These are phyloP conservation scores for Spodoptera littoralis DNA, from an alignment of 2,888 invertebrate genomes.

Conservation along the genomic window DNA sequence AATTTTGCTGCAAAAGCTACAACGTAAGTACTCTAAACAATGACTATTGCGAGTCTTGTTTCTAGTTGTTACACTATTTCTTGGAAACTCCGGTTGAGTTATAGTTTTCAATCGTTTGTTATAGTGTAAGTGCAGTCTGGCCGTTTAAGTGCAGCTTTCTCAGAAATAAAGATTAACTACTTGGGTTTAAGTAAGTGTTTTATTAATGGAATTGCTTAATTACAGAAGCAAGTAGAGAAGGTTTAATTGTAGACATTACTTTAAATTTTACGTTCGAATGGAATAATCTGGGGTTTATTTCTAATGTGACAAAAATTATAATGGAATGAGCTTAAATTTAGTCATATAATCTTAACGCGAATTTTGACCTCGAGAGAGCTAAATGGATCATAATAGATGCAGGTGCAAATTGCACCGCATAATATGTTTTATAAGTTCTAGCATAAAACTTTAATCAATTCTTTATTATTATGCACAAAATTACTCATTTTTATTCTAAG, in stretches of 20 bases:
- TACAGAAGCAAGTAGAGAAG: background rate
- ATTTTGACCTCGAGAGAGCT: too few species aligned
- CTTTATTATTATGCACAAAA: conserved; percentile 18
- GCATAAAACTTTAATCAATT: conserved; percentile 6
- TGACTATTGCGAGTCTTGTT: conserved; percentile 32
- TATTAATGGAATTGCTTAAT: conserved; percentile 19
- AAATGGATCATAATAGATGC: background rate
- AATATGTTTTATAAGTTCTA: background rate
- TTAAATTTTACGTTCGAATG: too few species aligned
- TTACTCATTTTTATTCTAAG: conserved; percentile 32
- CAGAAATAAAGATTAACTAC: background rate
- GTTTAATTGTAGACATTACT: too few species aligned
- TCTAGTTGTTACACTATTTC: conserved; percentile 29
- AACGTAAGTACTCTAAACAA: conserved; percentile 32
- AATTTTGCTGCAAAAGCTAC: conserved; percentile 36
- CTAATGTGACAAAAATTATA: too few species aligned
- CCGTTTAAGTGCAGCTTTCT: conserved; percentile 16
- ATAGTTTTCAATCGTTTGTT: conserved; percentile 43
- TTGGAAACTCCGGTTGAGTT: conserved; percentile 37
- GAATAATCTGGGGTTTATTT: too few species aligned
- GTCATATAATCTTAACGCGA: too few species aligned
- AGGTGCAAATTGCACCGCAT: conserved; percentile 29
- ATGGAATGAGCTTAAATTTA: too few species aligned
- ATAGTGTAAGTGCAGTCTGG: conserved; percentile 20
- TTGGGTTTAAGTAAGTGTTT: conserved; percentile 14